Conservation (phyloP, 23 tunicate species). For the Halocynthia aurantium region DNA sequence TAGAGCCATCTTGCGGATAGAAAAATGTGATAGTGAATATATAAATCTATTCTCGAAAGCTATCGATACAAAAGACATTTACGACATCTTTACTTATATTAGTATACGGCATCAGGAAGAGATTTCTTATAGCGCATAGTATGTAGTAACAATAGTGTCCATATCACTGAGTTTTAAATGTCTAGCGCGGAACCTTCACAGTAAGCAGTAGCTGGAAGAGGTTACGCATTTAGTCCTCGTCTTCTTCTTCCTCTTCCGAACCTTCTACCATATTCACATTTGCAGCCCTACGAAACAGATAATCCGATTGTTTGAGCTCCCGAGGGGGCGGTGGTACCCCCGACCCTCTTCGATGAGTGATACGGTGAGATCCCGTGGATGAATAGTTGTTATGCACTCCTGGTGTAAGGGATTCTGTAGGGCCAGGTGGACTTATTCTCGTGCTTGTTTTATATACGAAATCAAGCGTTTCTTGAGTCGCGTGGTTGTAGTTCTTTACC, state of each 20-base stretch:
- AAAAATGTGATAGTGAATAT: too few species aligned
- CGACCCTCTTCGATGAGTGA: conserved; percentile 41
- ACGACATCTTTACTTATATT: too few species aligned
- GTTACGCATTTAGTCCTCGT: too few species aligned
- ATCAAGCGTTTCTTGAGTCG: conserved; percentile 58
- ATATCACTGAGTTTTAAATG: too few species aligned
- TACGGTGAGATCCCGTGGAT: conserved; percentile 5
- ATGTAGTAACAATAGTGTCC: too few species aligned
- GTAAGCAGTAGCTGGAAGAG: too few species aligned
- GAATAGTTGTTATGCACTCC: neutral
- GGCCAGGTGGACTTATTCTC: conserved; percentile 20
- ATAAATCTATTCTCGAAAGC: too few species aligned
- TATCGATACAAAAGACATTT: too few species aligned
- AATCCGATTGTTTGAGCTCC: conserved; percentile 44
- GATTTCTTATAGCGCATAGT: too few species aligned
- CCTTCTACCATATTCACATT: conserved; percentile 2
- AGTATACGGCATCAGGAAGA: too few species aligned
- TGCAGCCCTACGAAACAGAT: conserved; percentile 19
- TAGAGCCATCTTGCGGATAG: too few species aligned
- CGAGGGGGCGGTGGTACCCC: conserved; percentile 77
- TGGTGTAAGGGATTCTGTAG: neutral
- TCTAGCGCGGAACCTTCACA: too few species aligned
- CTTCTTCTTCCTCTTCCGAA: neutral
- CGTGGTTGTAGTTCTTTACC: conserved; percentile 19
- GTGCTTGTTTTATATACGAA: conserved; percentile 57